Base-by-base conservation (phyloP, 2,797 vertebrate genomes). In the Bradypodion pumilum region DNA sequence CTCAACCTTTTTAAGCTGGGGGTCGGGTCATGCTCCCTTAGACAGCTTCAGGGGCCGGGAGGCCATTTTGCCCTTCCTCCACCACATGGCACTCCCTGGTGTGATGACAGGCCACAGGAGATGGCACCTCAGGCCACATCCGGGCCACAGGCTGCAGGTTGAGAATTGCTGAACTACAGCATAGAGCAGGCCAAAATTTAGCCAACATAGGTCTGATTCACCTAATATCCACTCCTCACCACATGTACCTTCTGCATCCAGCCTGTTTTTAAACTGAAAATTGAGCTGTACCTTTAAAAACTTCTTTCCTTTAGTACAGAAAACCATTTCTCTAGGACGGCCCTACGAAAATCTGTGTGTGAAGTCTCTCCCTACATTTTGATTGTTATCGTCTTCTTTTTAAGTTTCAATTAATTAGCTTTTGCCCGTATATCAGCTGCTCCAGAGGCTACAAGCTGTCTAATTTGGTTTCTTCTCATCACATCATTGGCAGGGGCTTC, bases 361-460 rank as follows among this genome's bases (percentile, higher is more conserved):
- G 87, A 88, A 25, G 66, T 83, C 69, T 81, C 49, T 16, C 75
- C 76, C 86, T 0, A 0, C 59, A 35, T 69, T 84, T 65, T 40
- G n/a, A 69, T 69, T 85, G 44, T 84, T 88, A 86, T 79, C 32
- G 1, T 37, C 72, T 42, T 72, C 68, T 73, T 86, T 83, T 79
- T 62, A 87, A 42, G 65, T 84, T 77, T 63, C 69, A 69, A 42
- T 84, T 93, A 89, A 91, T 91, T 89, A 85, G 23, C 29, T 85
- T 89, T 82, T 77, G 35, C 35, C 56, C 69, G 60, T 65, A 74
- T 84, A 76, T 85, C 89, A 87, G 63, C 76, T 85, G 59, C 60
- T 68, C 35, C 74, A 56, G 72, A 74, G 44, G 60, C 72, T 49
- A 21, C 60, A 66, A 32, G 52, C 32, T 32, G 49, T 66, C 70